phyloP scores from a whole-genome alignment of 2,888 invertebrate species.

The Dicyrtomina minuta region DNA sequence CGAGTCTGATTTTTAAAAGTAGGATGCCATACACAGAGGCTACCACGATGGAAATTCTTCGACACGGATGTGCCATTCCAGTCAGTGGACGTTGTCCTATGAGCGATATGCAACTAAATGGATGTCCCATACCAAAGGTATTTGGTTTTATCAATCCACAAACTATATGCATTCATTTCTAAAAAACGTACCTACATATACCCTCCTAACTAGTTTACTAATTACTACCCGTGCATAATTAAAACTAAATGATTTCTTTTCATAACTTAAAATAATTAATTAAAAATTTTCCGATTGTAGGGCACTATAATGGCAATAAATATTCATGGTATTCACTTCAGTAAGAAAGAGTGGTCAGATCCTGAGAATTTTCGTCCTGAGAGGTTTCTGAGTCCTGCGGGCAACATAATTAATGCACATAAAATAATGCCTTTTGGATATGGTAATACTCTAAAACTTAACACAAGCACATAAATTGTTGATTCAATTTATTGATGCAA shows the following conservation, averaged over 20 bases:
- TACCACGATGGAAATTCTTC: conserved; percentile 23
- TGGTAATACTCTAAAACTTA: conserved; percentile 7
- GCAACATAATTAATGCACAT: conserved; percentile 20
- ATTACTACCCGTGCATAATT: too few species aligned
- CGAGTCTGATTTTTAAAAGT: conserved; percentile 5
- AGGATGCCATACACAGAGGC: neutral
- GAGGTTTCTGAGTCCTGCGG: conserved; percentile 11
- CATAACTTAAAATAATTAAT: neutral
- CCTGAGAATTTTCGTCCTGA: conserved; percentile 16
- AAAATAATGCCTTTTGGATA: conserved; percentile 33
- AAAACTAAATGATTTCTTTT: neutral
- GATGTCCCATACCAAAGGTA: conserved; percentile 17
- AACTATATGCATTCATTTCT: too few species aligned
- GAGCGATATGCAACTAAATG: conserved; percentile 13
- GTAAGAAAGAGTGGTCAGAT: conserved; percentile 16
- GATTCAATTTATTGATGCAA: too few species aligned
- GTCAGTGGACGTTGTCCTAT: conserved; percentile 20
- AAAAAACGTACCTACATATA: too few species aligned
- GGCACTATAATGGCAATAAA: conserved; percentile 26
- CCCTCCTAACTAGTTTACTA: too few species aligned
- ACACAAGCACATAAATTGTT: too few species aligned
- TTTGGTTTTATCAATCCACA: neutral
- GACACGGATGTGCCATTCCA: conserved; percentile 26
- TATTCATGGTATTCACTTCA: conserved; percentile 27
- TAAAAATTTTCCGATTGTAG: neutral